A percentile compares a stretch with the other conserved stretches of the same genome.
Evolutionary conservation across 2,888 invertebrate species (phyloP).

Genomic region (Parascotia fuliginaria): DNA sequence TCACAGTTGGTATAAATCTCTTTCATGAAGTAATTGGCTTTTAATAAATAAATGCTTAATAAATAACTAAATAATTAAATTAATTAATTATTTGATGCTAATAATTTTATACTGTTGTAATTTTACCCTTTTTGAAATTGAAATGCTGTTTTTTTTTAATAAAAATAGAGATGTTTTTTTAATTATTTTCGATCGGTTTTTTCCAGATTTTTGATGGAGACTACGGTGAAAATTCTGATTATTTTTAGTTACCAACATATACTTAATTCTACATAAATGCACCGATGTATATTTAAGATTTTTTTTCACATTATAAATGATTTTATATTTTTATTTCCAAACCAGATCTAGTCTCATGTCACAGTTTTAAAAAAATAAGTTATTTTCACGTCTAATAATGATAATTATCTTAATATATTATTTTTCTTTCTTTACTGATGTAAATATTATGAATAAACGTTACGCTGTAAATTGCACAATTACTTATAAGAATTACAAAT

Average conservation of each 20-base stretch:
- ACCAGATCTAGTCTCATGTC: conserved; percentile 83
- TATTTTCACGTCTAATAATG: conserved; percentile 57
- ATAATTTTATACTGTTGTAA: too few species aligned
- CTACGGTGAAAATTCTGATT: conserved; percentile 43
- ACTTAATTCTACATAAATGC: conserved; percentile 37
- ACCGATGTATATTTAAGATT: conserved; percentile 42
- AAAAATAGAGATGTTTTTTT: not conserved
- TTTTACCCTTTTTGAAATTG: too few species aligned
- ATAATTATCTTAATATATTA: conserved; percentile 38
- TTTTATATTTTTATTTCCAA: conserved; percentile 64
- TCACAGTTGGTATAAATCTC: not conserved
- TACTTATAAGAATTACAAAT: conserved; percentile 26
- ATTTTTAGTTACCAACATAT: conserved; percentile 61
- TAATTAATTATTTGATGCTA: not conserved
- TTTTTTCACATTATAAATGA: conserved; percentile 41
- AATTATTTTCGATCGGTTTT: conserved; percentile 37
- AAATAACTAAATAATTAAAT: not conserved
- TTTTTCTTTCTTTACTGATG: conserved; percentile 33
- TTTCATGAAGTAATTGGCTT: not conserved
- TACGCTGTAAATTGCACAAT: conserved; percentile 51
- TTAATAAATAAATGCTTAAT: not conserved
- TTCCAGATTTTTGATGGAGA: conserved; percentile 77
- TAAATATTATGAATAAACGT: conserved; percentile 40
- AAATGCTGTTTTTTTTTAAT: not conserved
- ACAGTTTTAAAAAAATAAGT: conserved; percentile 82